These are phyloP conservation scores for Cynaeus angustus DNA, from an alignment of 2,888 invertebrate genomes.

Conservation along the genomic window DNA sequence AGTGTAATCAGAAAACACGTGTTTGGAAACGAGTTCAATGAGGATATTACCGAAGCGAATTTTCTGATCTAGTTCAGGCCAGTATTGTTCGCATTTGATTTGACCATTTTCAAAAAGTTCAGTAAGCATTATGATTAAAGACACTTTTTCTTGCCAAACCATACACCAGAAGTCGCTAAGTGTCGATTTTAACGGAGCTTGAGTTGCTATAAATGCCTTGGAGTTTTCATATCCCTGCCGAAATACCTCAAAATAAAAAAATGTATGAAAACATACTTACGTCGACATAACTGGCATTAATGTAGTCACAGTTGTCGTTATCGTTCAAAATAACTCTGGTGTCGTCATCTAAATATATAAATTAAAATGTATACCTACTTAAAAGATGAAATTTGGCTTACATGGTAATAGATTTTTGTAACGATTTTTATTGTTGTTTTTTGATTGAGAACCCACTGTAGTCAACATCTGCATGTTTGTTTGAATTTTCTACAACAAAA, in stretches of 20 bases:
- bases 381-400: conserved; percentile 57
- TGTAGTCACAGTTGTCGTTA: conserved; percentile 69
- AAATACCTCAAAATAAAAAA: background rate
- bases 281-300: conserved; percentile 72
- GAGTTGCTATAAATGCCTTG: conserved; percentile 66
- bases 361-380: background rate
- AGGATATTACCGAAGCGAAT: conserved; percentile 17
- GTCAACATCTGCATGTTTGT: background rate
- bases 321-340: conserved; percentile 68
- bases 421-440: conserved; percentile 69
- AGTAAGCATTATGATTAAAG: conserved; percentile 70
- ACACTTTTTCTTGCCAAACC: conserved; percentile 70
- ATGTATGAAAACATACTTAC: conserved; percentile 54
- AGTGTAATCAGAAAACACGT: conserved; percentile 14
- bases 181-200: conserved; percentile 68
- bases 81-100: conserved; percentile 72
- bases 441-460: background rate
- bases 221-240: conserved; percentile 53
- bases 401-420: conserved; percentile 69
- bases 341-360: conserved; percentile 69
- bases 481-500: conserved; percentile 4
- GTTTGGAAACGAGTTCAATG: background rate
- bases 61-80: conserved; percentile 68
- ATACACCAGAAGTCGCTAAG: conserved; percentile 71
- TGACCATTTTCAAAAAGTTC: conserved; percentile 68